phyloP scores from a whole-genome alignment of 2,797 vertebrate genomes.

The Oreochromis mossambicus region DNA sequence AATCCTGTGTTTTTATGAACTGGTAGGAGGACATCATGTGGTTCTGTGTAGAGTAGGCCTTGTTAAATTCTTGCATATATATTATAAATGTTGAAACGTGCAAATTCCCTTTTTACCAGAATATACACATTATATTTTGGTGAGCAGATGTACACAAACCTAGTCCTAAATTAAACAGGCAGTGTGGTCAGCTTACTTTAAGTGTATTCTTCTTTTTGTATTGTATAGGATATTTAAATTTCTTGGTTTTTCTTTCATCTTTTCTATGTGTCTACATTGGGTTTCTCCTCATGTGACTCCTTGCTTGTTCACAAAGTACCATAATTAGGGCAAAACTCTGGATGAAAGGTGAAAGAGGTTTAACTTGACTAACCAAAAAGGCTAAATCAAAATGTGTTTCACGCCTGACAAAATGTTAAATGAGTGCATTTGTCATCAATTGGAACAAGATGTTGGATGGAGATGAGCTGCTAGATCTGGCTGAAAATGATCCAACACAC shows the following conservation, averaged over 20 bases:
- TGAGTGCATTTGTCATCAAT: neutral
- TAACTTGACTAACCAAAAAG: neutral
- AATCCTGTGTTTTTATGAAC: neutral
- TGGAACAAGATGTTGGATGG: neutral
- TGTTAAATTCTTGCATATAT: neutral
- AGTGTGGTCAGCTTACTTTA: neutral
- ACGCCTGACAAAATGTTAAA: neutral
- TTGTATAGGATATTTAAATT: neutral
- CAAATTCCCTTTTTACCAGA: neutral
- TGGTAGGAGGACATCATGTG: neutral
- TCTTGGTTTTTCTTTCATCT: accelerated
- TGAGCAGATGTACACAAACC: neutral
- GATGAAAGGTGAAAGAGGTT: neutral
- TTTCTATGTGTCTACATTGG: neutral
- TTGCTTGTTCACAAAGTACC: neutral
- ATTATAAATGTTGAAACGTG: neutral
- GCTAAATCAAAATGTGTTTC: neutral
- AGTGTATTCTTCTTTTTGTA: neutral
- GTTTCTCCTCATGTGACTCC: neutral
- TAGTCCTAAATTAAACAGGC: neutral
- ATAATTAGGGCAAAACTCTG: neutral
- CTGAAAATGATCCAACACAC: neutral
- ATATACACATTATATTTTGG: neutral
- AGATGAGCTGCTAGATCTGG: neutral
- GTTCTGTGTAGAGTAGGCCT: neutral